phyloP scores from a whole-genome alignment of 2,888 invertebrate species.

The Cremastobaeus sp. region DNA sequence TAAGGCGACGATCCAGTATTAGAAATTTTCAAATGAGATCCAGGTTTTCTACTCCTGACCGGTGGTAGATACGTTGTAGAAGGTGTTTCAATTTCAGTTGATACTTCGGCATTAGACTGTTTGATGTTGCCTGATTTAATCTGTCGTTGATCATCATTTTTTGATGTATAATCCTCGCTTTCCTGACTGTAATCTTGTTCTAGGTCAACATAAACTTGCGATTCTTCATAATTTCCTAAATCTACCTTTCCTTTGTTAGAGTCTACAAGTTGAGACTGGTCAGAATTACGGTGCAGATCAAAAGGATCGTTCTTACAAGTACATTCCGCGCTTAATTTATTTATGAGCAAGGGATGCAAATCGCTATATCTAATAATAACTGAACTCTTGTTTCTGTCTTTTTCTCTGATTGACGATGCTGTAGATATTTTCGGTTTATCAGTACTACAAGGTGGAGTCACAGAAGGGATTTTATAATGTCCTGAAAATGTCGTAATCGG shows the following conservation, averaged over 20 bases:
- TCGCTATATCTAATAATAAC: constrained; percentile 85
- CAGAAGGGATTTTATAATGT: constrained; percentile 59
- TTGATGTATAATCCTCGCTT: constrained; percentile 57
- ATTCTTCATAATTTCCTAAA: constrained; percentile 75
- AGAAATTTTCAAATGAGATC: constrained; percentile 55
- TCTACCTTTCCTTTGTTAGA: constrained; percentile 73
- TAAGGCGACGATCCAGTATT: constrained; percentile 47
- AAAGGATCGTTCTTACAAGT: constrained; percentile 80
- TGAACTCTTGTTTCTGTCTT: constrained; percentile 77
- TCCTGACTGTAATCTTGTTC: constrained; percentile 65
- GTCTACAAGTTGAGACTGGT: constrained; percentile 67
- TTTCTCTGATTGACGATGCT: constrained; percentile 58
- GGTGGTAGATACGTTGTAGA: constrained; percentile 39
- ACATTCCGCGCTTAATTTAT: constrained; percentile 86
- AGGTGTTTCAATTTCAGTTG: constrained; percentile 1
- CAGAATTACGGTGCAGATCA: constrained; percentile 70
- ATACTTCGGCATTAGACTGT: not conserved
- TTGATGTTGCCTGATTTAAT: constrained; percentile 21
- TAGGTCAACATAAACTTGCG: constrained; percentile 74
- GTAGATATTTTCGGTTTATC: constrained; percentile 61
- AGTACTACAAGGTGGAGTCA: constrained; percentile 62
- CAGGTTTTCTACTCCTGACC: constrained; percentile 18
- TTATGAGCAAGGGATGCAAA: constrained; percentile 84
- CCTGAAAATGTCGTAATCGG: constrained; percentile 66
- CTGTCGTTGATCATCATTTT: constrained; percentile 15